Percentiles rank a stretch among this genome's conserved stretches.
Conservation (phyloP, 2,113 vertebrate species). For the Oreotragus oreotragus region DNA sequence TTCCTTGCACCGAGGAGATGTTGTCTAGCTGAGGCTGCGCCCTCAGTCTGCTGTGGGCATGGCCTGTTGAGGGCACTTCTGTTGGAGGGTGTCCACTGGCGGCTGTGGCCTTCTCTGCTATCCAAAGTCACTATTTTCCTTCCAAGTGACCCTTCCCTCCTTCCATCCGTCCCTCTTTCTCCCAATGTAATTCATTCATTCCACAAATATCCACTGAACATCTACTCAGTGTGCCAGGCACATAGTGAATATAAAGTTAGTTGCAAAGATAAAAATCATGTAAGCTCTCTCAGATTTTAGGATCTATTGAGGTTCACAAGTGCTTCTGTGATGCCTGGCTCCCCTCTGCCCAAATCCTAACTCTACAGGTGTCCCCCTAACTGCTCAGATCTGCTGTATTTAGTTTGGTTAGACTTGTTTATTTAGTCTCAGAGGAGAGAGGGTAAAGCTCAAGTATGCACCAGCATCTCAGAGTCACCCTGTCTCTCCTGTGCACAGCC, state of each 20-base stretch:
- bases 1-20: neutral
- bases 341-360: too few species aligned
- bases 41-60: neutral
- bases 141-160: neutral
- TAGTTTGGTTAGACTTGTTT: neutral
- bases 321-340: neutral
- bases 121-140: neutral
- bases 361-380: neutral
- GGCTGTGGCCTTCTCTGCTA: neutral
- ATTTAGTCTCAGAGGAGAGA: neutral
- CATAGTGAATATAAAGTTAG: neutral
- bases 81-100: neutral
- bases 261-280: neutral
- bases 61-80: neutral
- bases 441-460: accelerated
- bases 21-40: neutral
- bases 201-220: accelerated
- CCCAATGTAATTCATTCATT: neutral
- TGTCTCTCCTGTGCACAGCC: neutral
- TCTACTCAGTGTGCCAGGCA: too few species aligned
- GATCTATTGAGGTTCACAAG: neutral
- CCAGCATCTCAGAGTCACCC: too few species aligned
- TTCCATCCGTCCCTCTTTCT: neutral
- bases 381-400: accelerated
- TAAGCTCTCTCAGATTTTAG: neutral